These are phyloP conservation scores for mouse (Mus musculus) DNA, from an alignment of 2,113 vertebrate genomes.

Conservation along the genomic window GRCm39 chr5:126583501-126584000, in stretches of 20 bases:
- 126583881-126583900: background rate
- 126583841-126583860: background rate
- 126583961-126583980: background rate
- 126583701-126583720: background rate
- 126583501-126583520: no score
- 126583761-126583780: background rate
- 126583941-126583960: background rate
- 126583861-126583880: background rate
- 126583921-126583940: background rate
- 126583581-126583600: background rate
- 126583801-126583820: background rate
- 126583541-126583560: background rate
- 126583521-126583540: no score
- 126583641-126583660: background rate
- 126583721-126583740: no score
- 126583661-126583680: background rate
- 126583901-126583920: no score
- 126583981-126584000: background rate
- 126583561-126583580: background rate
- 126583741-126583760: background rate
- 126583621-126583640: background rate
- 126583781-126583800: background rate
- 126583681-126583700: rapidly evolving
- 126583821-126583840: background rate
- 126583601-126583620: background rate